Percentiles rank a stretch among this genome's conserved stretches.
These are phyloP conservation scores for Macrophya annulata DNA, from an alignment of 2,888 invertebrate genomes.

Conservation along the genomic window DNA sequence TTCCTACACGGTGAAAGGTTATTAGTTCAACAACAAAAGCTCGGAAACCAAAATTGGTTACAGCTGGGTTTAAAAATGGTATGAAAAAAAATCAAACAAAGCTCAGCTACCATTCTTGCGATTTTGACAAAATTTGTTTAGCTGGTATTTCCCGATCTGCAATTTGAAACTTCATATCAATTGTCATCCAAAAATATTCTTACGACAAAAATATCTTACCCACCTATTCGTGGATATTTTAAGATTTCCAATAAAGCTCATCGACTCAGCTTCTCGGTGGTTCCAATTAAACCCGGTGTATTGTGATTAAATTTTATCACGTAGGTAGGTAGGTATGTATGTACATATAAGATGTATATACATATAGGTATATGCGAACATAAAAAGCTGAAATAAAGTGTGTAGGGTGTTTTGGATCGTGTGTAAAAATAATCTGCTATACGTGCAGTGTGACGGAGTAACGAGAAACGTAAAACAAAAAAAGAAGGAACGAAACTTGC, in stretches of 20 bases:
- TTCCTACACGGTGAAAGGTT: background rate
- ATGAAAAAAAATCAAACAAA: no score
- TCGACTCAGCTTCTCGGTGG: background rate
- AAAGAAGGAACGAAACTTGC: background rate
- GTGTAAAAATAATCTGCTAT: constrained; percentile 46
- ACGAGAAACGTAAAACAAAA: constrained; percentile 40
- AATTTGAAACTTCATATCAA: no score
- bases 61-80: no score
- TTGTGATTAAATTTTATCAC: constrained; percentile 5
- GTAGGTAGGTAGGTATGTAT: no score
- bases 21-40: background rate
- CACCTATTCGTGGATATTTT: background rate
- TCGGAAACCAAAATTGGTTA: background rate
- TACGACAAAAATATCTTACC: background rate
- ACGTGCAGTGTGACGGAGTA: constrained; percentile 36
- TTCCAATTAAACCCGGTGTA: background rate
- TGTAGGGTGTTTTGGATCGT: constrained; percentile 15
- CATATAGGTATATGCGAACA: background rate
- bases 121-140: no score
- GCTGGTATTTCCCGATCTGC: no score
- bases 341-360: no score
- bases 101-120: no score
- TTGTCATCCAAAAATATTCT: background rate
- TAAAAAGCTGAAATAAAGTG: constrained; percentile 26
- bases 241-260: background rate